Evolutionary conservation across 2,113 vertebrate species (phyloP).

Genomic region (Ranitomeya variabilis): DNA sequence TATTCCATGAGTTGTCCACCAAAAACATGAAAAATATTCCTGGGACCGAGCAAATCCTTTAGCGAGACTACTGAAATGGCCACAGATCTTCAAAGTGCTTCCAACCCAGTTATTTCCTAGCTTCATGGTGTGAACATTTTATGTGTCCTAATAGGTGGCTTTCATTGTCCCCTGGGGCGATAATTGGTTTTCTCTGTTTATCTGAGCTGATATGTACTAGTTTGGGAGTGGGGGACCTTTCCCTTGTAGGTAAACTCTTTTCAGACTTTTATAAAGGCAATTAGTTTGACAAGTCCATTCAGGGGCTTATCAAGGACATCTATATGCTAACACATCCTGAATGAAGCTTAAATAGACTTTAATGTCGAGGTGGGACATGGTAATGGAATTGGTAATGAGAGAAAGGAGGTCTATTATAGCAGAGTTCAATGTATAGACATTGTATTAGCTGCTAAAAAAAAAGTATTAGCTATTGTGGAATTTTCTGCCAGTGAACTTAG

Average conservation of each 20-base stretch:
- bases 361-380: constrained; percentile 55
- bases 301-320: constrained; percentile 66
- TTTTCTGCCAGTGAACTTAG: neutral
- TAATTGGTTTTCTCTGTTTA: constrained; percentile 68
- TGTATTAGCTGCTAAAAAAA: neutral
- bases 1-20: neutral
- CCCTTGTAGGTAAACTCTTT: constrained; percentile 64
- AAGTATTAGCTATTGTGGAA: constrained; percentile 34
- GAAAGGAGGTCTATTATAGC: constrained; percentile 41
- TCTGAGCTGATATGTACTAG: constrained; percentile 61
- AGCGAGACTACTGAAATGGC: neutral
- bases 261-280: constrained; percentile 66
- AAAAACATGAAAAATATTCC: neutral
- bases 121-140: constrained; percentile 25
- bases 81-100: neutral
- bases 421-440: neutral
- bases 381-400: constrained; percentile 52
- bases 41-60: neutral
- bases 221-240: constrained; percentile 55
- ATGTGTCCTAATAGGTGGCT: constrained; percentile 50
- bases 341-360: constrained; percentile 60
- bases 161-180: constrained; percentile 64
- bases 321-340: constrained; percentile 64
- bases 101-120: neutral
- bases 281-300: constrained; percentile 69